These are phyloP conservation scores for Philonicus albiceps DNA, from an alignment of 2,888 invertebrate species.

Conservation along the genomic window DNA sequence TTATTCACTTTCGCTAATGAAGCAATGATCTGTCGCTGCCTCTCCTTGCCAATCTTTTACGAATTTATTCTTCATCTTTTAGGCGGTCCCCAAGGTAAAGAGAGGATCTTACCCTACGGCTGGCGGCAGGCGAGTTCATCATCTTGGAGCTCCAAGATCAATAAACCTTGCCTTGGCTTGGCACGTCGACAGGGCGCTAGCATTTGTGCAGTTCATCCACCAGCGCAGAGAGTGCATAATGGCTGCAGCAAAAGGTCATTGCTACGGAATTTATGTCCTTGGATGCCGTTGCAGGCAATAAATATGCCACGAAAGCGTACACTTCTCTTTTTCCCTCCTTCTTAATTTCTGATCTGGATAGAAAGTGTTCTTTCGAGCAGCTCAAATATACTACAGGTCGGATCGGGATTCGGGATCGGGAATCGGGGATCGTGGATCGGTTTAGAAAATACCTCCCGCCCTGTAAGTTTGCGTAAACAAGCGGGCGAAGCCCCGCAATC, in stretches of 20 bases:
- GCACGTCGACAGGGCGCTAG: slow-evolving; percentile 2
- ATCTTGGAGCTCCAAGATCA: slow-evolving; percentile 4
- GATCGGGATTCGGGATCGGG: neutral
- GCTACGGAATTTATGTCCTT: slow-evolving; percentile 49
- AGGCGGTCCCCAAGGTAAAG: neutral
- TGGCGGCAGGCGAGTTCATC: neutral
- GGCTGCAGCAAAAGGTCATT: slow-evolving; percentile 45
- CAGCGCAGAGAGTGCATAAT: slow-evolving; percentile 13
- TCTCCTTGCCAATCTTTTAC: neutral
- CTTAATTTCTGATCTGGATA: neutral
- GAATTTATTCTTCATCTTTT: neutral
- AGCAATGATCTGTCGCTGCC: neutral
- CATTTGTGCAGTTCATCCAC: slow-evolving; percentile 24
- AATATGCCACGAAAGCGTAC: slow-evolving; percentile 36
- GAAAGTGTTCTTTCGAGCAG: neutral
- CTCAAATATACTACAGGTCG: neutral
- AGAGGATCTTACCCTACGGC: neutral
- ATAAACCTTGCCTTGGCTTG: slow-evolving; percentile 21
- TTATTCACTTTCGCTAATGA: slow-evolving; percentile 17
- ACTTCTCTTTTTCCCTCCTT: slow-evolving; percentile 7
- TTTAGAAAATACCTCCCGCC: slow-evolving; percentile 3
- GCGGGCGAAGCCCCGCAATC: neutral
- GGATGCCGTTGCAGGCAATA: slow-evolving; percentile 48
- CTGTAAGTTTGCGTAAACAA: slow-evolving; percentile 9
- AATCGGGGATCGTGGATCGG: neutral